Evolutionary conservation across 2,113 vertebrate genomes (phyloP), one percentile per base, ranked within the genome.

Genomic region (Tetraodon nigroviridis): DNA sequence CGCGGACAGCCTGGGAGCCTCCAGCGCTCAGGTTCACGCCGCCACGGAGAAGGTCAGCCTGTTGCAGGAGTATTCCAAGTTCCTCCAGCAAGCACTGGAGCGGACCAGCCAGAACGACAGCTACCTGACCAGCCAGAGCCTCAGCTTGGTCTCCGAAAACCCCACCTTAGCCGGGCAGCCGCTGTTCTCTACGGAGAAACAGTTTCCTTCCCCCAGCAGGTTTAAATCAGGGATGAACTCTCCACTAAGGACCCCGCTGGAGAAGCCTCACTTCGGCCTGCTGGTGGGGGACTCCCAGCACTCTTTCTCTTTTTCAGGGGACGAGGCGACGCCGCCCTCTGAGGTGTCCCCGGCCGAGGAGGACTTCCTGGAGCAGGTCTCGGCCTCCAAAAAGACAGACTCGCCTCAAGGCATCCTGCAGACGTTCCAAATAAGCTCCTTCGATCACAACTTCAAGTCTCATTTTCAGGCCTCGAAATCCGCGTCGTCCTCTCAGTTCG

Each of bases 81-180:
- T 97, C 86, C 91, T 99, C 71, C 97, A 99, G 70, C 97, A 99
- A 90, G 96, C 97, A 13, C 87, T 99, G 89, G 97, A 98, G 87
- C 92, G 97, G 90, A 99, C 97, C 87, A 99, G 97, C 91, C 97
- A 98, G 92, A 99, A 99, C 63, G 97, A 99, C 91, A 95, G 93
- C 89, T 98, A 97, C 92, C 92, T 99, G 87, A 98, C 93, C 84
- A 96, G 92, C 89, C 92, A 94, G 41, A 95, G 93, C 92, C 94
- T 99, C 90, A 94, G 94, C 79, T 90, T 97, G 92, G 93, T 95
- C 80, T 94, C 93, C 17, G 96, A 99, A 85, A 94, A 91, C 90
- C 92, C 93, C 81, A 92, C 92, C 67, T 92, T 98, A 74, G 87
- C 94, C 16, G 92, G 91, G 49, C 94, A 95, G 76, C 93, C 94